Evolutionary conservation across 1,140 invertebrate species (phyloP).

Genomic region (Aphis craccivora): DNA sequence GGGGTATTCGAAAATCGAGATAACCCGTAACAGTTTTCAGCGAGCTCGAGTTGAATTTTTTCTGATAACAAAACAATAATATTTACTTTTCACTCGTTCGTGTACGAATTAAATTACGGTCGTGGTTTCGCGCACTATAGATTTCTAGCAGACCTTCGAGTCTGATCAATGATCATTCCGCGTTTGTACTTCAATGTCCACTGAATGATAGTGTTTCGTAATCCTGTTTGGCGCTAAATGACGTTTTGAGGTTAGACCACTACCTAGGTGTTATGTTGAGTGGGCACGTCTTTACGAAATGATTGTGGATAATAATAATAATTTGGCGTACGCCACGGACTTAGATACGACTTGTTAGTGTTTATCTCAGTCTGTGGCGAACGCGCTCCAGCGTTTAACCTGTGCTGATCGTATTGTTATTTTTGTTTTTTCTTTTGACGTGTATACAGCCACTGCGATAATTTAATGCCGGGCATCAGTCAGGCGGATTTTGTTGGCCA

Average conservation of each 20-base stretch:
- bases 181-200: neutral
- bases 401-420: neutral
- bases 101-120: neutral
- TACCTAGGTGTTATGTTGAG: neutral
- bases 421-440: neutral
- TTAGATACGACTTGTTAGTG: neutral
- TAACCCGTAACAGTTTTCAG: neutral
- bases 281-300: neutral
- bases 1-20: neutral
- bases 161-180: neutral
- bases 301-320: slow-evolving; percentile 16
- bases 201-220: neutral
- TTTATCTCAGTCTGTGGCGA: neutral
- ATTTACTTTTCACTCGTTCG: neutral
- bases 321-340: neutral
- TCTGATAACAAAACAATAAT: neutral
- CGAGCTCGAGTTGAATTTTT: neutral
- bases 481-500: slow-evolving; percentile 47
- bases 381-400: neutral
- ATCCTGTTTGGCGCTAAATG: neutral
- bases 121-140: neutral
- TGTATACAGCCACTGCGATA: neutral
- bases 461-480: slow-evolving; percentile 52
- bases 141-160: neutral
- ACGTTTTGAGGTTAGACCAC: slow-evolving; percentile 6